Conservation (phyloP, 2,113 vertebrate species). For the Odontophorus gujanensis region DNA sequence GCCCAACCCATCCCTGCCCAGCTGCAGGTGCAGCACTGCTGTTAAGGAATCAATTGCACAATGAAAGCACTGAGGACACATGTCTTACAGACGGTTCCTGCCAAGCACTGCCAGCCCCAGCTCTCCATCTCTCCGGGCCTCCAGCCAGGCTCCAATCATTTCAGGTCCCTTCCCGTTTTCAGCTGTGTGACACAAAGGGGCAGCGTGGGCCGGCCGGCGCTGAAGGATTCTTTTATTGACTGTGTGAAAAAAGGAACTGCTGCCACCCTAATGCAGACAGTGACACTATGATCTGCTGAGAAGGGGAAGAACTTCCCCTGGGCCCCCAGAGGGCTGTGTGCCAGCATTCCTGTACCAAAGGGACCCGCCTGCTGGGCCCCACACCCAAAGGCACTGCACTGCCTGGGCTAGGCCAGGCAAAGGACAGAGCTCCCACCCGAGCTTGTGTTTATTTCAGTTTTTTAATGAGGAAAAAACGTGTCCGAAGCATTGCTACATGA, state of each 20-base stretch:
- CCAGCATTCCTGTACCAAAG: neutral
- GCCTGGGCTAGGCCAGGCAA: too few species aligned
- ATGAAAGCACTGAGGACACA: conserved; percentile 68
- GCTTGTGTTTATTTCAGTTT: too few species aligned
- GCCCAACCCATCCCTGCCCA: neutral
- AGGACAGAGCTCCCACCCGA: too few species aligned
- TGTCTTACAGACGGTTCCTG: conserved; percentile 71
- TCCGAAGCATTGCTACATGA: neutral
- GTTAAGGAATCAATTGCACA: conserved; percentile 61
- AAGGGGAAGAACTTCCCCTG: neutral
- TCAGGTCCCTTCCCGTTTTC: conserved; percentile 68
- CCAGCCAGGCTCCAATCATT: conserved; percentile 71
- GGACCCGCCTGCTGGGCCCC: neutral
- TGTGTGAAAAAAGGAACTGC: neutral
- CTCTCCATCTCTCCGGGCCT: conserved; percentile 65
- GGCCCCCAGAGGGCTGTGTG: neutral
- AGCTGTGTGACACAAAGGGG: conserved; percentile 5
- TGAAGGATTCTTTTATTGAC: conserved; percentile 28
- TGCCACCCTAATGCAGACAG: neutral
- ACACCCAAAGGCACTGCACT: neutral
- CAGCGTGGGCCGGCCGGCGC: neutral
- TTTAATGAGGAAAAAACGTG: neutral
- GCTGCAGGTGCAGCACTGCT: neutral
- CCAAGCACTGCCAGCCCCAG: conserved; percentile 50
- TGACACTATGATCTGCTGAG: neutral